These are phyloP conservation scores for Dendrophyllia cribrosa DNA, from an alignment of 64 coral and sea anemone species.

Conservation along the genomic window DNA sequence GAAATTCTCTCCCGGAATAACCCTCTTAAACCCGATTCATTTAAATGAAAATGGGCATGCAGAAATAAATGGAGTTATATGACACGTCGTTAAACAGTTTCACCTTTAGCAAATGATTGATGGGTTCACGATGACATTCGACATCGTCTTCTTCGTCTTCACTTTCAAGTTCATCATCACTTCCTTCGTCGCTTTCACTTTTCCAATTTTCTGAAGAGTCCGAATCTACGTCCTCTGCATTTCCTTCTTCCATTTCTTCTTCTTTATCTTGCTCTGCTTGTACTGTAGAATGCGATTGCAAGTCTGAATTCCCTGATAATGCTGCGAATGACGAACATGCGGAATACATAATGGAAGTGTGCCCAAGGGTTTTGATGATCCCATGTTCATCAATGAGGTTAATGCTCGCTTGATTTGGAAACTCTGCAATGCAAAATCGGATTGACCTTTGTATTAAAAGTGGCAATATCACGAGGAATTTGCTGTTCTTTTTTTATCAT, in stretches of 20 bases:
- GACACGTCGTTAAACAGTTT: neutral
- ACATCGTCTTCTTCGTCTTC: neutral
- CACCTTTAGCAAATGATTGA: conserved; percentile 25
- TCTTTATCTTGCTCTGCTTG: neutral
- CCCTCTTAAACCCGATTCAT: no score
- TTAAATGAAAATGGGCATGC: no score
- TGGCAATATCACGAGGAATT: no score
- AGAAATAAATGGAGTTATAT: no score
- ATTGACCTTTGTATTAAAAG: neutral
- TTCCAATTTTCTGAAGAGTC: neutral
- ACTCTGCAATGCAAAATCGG: conserved; percentile 26
- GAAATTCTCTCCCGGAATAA: no score
- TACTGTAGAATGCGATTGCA: conserved; percentile 2
- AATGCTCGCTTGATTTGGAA: conserved; percentile 42
- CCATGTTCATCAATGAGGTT: neutral
- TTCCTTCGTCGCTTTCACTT: conserved; percentile 1
- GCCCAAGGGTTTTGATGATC: conserved; percentile 19
- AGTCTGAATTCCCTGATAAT: conserved; percentile 82
- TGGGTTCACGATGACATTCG: neutral
- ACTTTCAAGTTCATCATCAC: neutral
- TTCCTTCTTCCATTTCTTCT: neutral
- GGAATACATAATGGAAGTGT: conserved; percentile 31
- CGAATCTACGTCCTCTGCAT: neutral
- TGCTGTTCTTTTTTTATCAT: no score
- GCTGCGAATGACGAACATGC: conserved; percentile 88